Evolutionary conservation across 2,113 vertebrate species (phyloP), one percentile per base, ranked within the genome.

Genomic region (Plecturocebus donacophilus): DNA sequence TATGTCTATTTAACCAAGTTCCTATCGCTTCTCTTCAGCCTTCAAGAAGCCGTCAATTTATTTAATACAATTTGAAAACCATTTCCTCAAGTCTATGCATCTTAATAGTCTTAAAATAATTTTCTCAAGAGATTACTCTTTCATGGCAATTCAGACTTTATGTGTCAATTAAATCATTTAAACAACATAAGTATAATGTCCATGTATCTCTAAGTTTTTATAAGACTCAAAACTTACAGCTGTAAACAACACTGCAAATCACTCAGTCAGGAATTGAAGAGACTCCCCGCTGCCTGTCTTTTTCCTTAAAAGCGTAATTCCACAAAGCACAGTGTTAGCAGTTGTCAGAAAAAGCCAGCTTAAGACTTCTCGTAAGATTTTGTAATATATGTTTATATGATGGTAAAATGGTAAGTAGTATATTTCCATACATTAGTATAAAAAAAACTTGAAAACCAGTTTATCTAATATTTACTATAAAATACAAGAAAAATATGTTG

Each of bases 291-390:
- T 42, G 42, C 17, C 77, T 77, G 32, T 56, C 12, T 73, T 90
- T 86, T 92, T 71, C 27, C 73, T 96, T 92, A 94, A 66, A 94
- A 45, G 16, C 3, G 5, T 66, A 27, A 82, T 52, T 94, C 30
- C 10, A 38, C 11, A 86, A 81, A 54, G 14, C 30, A 49, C 6
- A 58, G 5, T 71, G 4, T 21, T 90, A 79, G 13, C 5, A 6
- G 42, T 71, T 68, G 5, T 79, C 19, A 94, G 56, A 61, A 64
- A 87, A 77, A 76, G 17, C 6, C 8, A 68, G 45, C 64, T 85
- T 12, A 75, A 45, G 76, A 66, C 21, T 75, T 71, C 45, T n/a
- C 21, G 21, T 42, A 52, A 9, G 2, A 40, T 45, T 68, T 66
- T 61, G 58, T 81, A 16, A 23, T 76, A 40, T 45, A 40, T n/a